Conservation (phyloP, 2,888 invertebrate species). For the Drosophila barbarae region DNA sequence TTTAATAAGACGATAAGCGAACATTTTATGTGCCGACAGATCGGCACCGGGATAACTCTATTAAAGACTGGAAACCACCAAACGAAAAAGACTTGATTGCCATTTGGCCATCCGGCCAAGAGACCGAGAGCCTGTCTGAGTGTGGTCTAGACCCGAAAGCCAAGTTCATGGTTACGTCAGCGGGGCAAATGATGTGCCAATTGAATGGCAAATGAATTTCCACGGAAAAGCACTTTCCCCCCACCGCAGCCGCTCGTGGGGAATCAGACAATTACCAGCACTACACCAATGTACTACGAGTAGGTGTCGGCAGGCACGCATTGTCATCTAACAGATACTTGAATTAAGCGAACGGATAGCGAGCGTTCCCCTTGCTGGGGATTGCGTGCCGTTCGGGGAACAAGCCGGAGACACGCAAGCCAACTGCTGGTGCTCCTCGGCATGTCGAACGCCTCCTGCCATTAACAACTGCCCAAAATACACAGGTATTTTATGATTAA, state of each 20-base stretch:
- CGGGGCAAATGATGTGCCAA: conserved; percentile 63
- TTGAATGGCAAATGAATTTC: conserved; percentile 50
- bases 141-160: conserved; percentile 13
- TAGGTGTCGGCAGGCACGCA: conserved; percentile 68
- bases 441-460: conserved; percentile 44
- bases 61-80: conserved; percentile 42
- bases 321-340: conserved; percentile 64
- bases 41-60: conserved; percentile 59
- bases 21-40: conserved; percentile 45
- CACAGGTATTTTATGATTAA: conserved; percentile 67
- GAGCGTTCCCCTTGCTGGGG: conserved; percentile 7
- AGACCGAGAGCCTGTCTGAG: conserved; percentile 6
- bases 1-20: conserved; percentile 71
- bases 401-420: conserved; percentile 63
- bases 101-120: conserved; percentile 15
- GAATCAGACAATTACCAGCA: conserved; percentile 53
- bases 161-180: conserved; percentile 47
- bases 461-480: conserved; percentile 71
- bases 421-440: conserved; percentile 8
- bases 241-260: not conserved
- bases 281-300: conserved; percentile 50
- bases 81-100: not conserved
- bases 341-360: conserved; percentile 5
- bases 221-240: conserved; percentile 10
- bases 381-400: conserved; percentile 61